phyloP scores from a whole-genome alignment of 2,113 vertebrate species.

The Hiodon tergisus region DNA sequence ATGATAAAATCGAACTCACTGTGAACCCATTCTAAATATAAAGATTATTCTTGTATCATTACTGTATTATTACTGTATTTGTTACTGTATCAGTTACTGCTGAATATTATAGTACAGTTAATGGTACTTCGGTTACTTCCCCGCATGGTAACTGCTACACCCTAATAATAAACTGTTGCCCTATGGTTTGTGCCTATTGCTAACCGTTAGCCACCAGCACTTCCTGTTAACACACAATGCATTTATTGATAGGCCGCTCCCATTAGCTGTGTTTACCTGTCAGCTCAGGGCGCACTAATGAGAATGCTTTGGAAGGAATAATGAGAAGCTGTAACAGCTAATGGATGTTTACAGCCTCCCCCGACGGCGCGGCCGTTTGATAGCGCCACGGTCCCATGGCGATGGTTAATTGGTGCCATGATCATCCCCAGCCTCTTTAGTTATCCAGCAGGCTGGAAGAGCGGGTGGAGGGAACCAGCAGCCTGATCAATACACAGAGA shows the following conservation, averaged over 20 bases:
- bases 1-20: conserved; percentile 67
- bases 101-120: too few relatives aligned
- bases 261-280: conserved; percentile 89
- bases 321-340: conserved; percentile 83
- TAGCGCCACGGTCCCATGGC: conserved; percentile 41
- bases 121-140: too few relatives aligned
- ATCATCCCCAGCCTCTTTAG: conserved; percentile 55
- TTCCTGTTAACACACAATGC: conserved; percentile 21
- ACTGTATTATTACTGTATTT: too few relatives aligned
- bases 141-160: neutral
- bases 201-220: conserved; percentile 37
- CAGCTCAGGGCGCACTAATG: conserved; percentile 79
- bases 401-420: conserved; percentile 69
- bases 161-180: conserved; percentile 42
- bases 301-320: conserved; percentile 85
- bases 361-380: conserved; percentile 48
- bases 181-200: conserved; percentile 51
- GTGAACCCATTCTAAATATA: conserved; percentile 68
- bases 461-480: conserved; percentile 17
- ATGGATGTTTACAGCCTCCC: conserved; percentile 82
- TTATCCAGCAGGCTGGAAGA: conserved; percentile 47
- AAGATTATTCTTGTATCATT: conserved; percentile 52
- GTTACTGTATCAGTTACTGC: too few relatives aligned
- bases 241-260: conserved; percentile 87
- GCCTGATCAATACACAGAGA: conserved; percentile 49